Evolutionary conservation across 2,113 vertebrate genomes (phyloP).

Genomic region (Chunga burmeisteri): DNA sequence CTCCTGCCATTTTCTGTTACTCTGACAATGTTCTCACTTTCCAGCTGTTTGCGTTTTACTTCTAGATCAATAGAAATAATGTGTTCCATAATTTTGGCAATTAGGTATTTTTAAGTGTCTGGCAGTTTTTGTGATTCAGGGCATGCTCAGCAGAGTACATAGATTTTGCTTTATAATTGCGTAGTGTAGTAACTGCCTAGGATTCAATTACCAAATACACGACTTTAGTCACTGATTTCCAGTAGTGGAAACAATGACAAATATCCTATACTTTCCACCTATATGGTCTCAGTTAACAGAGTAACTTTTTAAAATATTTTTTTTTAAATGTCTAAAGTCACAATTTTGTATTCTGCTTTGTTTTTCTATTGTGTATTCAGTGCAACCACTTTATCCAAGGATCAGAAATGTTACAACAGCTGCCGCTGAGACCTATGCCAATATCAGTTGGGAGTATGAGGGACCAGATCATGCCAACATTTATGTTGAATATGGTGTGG

Average conservation of each 20-base stretch:
- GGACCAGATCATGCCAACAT: constrained; percentile 85
- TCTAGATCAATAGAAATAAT: background rate
- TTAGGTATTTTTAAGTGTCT: background rate
- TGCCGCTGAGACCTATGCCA: constrained; percentile 83
- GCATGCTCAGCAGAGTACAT: background rate
- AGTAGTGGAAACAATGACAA: background rate
- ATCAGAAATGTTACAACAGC: constrained; percentile 87
- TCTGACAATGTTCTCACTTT: background rate
- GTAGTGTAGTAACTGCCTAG: background rate
- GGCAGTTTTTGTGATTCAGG: background rate
- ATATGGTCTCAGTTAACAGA: constrained; percentile 1
- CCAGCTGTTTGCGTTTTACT: background rate
- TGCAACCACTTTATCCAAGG: constrained; percentile 76
- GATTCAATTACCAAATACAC: background rate
- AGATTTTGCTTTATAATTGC: background rate
- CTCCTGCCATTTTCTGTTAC: background rate
- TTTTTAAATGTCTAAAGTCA: constrained; percentile 1
- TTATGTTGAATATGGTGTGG: constrained; percentile 92
- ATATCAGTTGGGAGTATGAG: constrained; percentile 95
- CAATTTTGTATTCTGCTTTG: constrained; percentile 73
- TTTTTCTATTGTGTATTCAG: constrained; percentile 84
- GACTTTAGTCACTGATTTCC: background rate
- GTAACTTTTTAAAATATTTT: background rate
- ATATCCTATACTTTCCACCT: background rate
- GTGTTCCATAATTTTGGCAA: background rate